Percentiles rank a stretch among this genome's conserved stretches.
Conservation (phyloP, 23 tunicate species). For the Clavelina lepadiformis region DNA sequence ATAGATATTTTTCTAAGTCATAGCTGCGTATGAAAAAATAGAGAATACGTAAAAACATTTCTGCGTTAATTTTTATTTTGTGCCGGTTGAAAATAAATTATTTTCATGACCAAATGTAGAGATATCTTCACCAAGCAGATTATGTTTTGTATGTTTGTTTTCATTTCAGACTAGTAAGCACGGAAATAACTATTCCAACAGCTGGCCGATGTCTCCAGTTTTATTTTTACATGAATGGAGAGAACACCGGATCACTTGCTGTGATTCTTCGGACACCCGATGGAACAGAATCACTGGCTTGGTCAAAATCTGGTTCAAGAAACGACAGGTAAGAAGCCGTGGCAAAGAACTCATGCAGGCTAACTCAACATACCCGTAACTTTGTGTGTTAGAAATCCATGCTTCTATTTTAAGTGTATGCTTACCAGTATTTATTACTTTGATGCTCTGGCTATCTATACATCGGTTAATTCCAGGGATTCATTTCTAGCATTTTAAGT, state of each 20-base stretch:
- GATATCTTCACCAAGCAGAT: neutral
- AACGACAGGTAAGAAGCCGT: conserved; percentile 50
- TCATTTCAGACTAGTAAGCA: conserved; percentile 43
- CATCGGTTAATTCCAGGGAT: neutral
- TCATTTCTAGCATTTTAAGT: neutral
- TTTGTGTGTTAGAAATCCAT: too few species aligned
- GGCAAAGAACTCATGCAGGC: too few species aligned
- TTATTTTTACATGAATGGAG: conserved; percentile 89
- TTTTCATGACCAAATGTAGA: too few species aligned
- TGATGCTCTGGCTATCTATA: too few species aligned
- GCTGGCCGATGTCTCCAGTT: conserved; percentile 70
- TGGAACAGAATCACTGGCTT: conserved; percentile 7
- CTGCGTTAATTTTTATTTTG: too few species aligned
- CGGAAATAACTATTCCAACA: conserved; percentile 30
- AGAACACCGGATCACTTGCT: conserved; percentile 59
- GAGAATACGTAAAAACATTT: too few species aligned
- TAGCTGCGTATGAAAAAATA: too few species aligned
- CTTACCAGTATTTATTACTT: too few species aligned
- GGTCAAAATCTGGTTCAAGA: conserved; percentile 12
- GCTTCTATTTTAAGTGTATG: too few species aligned
- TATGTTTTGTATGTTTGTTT: neutral
- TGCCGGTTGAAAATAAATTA: too few species aligned
- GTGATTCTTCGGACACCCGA: conserved; percentile 16
- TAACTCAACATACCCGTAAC: too few species aligned
- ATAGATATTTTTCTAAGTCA: too few species aligned